A percentile compares a stretch with the other conserved stretches of the same genome.
Evolutionary conservation across 2,797 vertebrate species (phyloP).

Genomic region (Malurus splendens): DNA sequence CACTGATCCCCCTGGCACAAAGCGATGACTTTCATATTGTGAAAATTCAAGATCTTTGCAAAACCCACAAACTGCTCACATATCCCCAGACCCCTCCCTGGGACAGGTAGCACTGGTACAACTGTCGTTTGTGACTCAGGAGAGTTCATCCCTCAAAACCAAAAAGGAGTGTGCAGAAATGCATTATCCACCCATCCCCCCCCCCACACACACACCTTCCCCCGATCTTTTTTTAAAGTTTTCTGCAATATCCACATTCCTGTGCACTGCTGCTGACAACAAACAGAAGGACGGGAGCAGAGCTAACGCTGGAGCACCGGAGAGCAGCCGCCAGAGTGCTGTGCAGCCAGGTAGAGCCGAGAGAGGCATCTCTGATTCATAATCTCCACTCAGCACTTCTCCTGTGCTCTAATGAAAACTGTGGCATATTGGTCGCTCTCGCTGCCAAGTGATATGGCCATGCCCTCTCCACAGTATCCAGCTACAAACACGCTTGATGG

Average conservation of each 20-base stretch:
- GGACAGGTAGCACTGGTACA: rapidly evolving
- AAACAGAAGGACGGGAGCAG: background rate
- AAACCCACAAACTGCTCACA: rapidly evolving
- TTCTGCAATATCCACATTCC: background rate
- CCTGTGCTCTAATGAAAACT: constrained; percentile 74
- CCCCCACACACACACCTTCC: too few relatives aligned
- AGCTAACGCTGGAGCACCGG: background rate
- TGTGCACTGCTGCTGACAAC: background rate
- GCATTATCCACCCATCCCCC: background rate
- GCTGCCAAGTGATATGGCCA: constrained; percentile 87
- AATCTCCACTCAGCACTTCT: constrained; percentile 54
- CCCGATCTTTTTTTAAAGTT: background rate
- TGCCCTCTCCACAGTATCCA: constrained; percentile 88
- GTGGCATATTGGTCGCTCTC: constrained; percentile 84
- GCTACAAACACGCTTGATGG: constrained; percentile 82
- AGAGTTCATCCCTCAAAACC: background rate
- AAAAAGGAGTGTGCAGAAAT: background rate
- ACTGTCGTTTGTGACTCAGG: rapidly evolving
- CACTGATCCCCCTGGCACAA: rapidly evolving
- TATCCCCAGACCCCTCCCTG: rapidly evolving
- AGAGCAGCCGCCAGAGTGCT: background rate
- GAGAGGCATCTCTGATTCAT: constrained; percentile 41
- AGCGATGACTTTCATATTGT: rapidly evolving
- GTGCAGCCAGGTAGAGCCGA: constrained; percentile 51
- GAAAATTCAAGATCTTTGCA: background rate